Base-by-base conservation (phyloP, 2,888 invertebrate species). In the Helleia helle region DNA sequence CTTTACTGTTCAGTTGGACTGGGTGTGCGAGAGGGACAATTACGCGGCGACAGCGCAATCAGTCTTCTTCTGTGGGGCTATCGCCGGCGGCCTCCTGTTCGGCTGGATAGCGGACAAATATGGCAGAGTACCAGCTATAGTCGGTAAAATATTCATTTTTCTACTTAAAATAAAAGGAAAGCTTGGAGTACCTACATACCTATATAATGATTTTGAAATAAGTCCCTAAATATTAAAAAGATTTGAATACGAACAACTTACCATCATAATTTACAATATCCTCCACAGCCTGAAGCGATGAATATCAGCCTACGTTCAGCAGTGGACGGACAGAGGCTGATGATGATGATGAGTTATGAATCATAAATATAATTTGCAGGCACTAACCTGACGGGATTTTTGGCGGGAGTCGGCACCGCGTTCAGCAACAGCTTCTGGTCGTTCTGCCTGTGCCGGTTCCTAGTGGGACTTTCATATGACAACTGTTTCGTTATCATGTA, bases 401-500 rank as follows among this genome's bases (percentile, higher is more conserved):
- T 73, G 0, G 89, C 87, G 1, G 89, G 95, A 0, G 83, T 94
- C 0, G 90, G 90, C 0, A 94, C 95, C 0, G 91, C 91, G 0
- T 92, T 92, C 60, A 81, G 89, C 8, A 75, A 80, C 29, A 88
- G 87, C n/a, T 94, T 95, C 68, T 91, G 91, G 90, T 86, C 90
- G 0, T 96, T 95, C 71, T 91, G 92, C 38, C 57, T 91, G 0
- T 93, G 94, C 66, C 86, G 95, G n/a, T 95, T 96, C 71, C 83
- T 95, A 38, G 92, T 94, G 2, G 95, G 95, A 2, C 86, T 95
- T 67, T 94, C 94, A 2, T 95, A 94, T 59, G 95, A 95, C 68
- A 95, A 94, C 71, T 94, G 93, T 63, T 95, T 94, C 63, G 91
- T 94, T 38, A 93, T 95, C 89, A 95, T 95, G 93, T 95, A 95